A percentile compares a stretch with the other conserved stretches of the same genome.
Evolutionary conservation across 2,888 invertebrate species (phyloP).

Genomic region (Hyles lineata): DNA sequence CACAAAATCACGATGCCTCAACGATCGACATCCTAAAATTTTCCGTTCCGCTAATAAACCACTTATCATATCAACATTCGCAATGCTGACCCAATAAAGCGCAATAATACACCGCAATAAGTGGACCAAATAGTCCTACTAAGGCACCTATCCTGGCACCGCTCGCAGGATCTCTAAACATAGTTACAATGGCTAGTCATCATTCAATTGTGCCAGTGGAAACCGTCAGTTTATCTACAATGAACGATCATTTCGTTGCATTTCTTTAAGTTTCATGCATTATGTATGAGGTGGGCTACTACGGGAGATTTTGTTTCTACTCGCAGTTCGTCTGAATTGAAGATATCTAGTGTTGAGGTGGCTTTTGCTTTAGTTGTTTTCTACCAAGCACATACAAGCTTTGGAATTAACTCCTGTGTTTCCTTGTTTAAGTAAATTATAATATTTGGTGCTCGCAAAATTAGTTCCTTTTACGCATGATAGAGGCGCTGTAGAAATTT

Average conservation of each 20-base stretch:
- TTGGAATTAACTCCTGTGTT: no score
- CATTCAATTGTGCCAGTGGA: constrained; percentile 82
- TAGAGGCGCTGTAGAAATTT: no score
- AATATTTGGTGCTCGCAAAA: no score
- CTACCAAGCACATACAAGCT: no score
- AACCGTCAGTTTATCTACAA: constrained; percentile 79
- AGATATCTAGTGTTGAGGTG: no score
- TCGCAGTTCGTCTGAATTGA: no score
- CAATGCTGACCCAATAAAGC: constrained; percentile 73
- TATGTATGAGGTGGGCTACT: constrained; percentile 55
- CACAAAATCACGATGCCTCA: constrained; percentile 30
- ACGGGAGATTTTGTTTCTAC: background rate
- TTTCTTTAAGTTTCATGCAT: constrained; percentile 81
- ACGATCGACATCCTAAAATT: constrained; percentile 42
- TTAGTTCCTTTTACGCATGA: no score
- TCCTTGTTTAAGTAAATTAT: no score
- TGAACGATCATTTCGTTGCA: constrained; percentile 73
- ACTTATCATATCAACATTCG: constrained; percentile 64
- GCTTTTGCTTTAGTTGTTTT: no score
- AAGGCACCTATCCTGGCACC: constrained; percentile 75
- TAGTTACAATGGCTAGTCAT: constrained; percentile 81
- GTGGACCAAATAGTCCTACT: constrained; percentile 55
- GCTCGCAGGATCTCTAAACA: constrained; percentile 83
- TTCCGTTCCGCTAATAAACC: constrained; percentile 54
- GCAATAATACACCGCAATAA: constrained; percentile 70